Evolutionary conservation across 1,140 invertebrate species (phyloP), one percentile per base, ranked within the genome.

Genomic region (Drosophila sucinea): DNA sequence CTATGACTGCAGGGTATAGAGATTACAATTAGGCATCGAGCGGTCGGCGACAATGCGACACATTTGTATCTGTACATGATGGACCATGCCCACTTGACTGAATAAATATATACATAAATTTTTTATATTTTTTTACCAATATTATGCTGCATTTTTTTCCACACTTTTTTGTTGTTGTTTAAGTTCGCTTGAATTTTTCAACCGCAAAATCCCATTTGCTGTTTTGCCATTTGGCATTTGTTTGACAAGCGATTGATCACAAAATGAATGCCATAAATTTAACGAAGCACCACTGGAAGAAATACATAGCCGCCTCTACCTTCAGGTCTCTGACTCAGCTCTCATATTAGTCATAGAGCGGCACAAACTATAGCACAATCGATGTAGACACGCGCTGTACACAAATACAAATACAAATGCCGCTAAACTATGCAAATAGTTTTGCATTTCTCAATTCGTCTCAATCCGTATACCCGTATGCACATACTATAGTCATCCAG

Each of bases 371-470:
- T 27, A 10, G 10, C 27, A 51, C 5, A 47, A 23, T 47, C 17
- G 17, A 23, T 47, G 6, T 47, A 47, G 10, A 11, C 5, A 23
- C 5, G 25, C 10, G 35, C 3, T 47, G 3, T 27, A 51, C 7
- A 47, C 44, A 67, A 65, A 57, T 23, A 44, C 51, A 57, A 57
- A 44, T 38, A 72, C 70, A 73, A 77, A 72, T 79, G 58, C 66
- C 66, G 66, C 70, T 86, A 77, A 82, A 76, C 83, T 85, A 85
- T 86, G 82, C 82, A 85, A 85, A 85, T 85, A 82, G 82, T 82
- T 76, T 68, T 72, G 73, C 65, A 85, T 85, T 86, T 78, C 79
- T 86, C 78, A 71, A 38, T 60, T 55, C 27, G 38, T 3, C 60
- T 41, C 35, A 51, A 51, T 51, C 44, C 7, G 17, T 17, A 17